phyloP scores from a whole-genome alignment of 2,797 vertebrate genomes.

The Ataeniobius toweri region DNA sequence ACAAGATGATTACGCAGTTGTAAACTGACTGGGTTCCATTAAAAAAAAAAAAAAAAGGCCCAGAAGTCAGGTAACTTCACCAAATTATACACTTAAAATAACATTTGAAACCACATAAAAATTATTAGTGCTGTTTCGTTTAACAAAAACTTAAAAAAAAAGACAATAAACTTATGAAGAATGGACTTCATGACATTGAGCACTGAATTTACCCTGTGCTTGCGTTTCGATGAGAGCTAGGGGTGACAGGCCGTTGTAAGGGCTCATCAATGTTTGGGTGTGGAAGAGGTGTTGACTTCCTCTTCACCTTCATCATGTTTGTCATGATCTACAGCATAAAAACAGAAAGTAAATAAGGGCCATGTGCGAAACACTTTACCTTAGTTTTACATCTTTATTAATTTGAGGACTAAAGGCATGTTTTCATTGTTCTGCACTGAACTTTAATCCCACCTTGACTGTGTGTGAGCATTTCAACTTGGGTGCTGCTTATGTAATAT shows the following conservation, averaged over 20 bases:
- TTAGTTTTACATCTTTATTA: neutral
- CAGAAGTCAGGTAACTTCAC: neutral
- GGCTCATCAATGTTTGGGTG: constrained; percentile 84
- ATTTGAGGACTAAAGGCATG: neutral
- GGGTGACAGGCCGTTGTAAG: constrained; percentile 89
- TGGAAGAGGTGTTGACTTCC: constrained; percentile 66
- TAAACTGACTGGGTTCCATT: constrained; percentile 22
- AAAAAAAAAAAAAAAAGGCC: constrained; percentile 15
- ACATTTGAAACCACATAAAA: neutral
- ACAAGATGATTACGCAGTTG: constrained; percentile 1
- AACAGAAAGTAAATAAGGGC: neutral
- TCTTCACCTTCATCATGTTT: constrained; percentile 86
- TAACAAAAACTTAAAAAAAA: neutral
- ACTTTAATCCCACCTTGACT: neutral
- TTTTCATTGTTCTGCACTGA: neutral
- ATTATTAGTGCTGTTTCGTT: neutral
- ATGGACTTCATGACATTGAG: neutral
- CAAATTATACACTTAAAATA: neutral
- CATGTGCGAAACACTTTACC: neutral
- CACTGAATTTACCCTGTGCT: constrained; percentile 58
- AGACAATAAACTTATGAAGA: neutral
- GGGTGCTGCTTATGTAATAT: neutral
- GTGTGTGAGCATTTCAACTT: neutral
- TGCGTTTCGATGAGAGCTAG: constrained; percentile 80
- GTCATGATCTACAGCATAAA: constrained; percentile 89